Percentiles rank a stretch among this genome's conserved stretches.
phyloP scores from a whole-genome alignment of 2,888 invertebrate genomes.

The Synergus gifuensis region DNA sequence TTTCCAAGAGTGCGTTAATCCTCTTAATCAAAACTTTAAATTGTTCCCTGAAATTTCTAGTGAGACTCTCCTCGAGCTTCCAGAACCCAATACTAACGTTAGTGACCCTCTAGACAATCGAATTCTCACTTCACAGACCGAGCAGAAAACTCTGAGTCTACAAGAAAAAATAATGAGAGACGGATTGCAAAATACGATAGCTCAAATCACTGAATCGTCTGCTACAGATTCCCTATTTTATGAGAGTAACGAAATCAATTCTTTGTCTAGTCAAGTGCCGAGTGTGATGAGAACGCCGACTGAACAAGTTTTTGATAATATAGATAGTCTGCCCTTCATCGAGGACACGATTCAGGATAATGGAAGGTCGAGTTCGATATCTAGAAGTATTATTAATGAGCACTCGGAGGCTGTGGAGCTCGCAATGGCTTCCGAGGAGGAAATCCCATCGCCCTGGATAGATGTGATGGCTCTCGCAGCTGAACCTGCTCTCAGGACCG shows the following conservation, averaged over 20 bases:
- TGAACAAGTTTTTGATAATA: conserved; percentile 49
- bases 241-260: conserved; percentile 41
- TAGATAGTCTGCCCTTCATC: conserved; percentile 61
- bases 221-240: conserved; percentile 49
- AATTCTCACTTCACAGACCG: conserved; percentile 4
- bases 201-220: conserved; percentile 57
- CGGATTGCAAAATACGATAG: conserved; percentile 68
- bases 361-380: conserved; percentile 44
- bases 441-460: conserved; percentile 87
- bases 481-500: conserved; percentile 77
- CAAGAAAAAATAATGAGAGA: conserved; percentile 71
- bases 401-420: conserved; percentile 81
- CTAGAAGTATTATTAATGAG: conserved; percentile 44
- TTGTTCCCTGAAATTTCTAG: conserved; percentile 5
- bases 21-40: neutral
- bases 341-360: conserved; percentile 54
- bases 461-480: conserved; percentile 86
- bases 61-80: neutral
- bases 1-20: neutral
- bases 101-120: neutral
- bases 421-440: conserved; percentile 87
- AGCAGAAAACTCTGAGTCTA: conserved; percentile 55
- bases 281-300: conserved; percentile 54
- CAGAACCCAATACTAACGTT: neutral
- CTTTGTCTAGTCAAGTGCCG: conserved; percentile 63